Conservation (phyloP, 2,888 invertebrate genomes). For the Pheosia gnoma region DNA sequence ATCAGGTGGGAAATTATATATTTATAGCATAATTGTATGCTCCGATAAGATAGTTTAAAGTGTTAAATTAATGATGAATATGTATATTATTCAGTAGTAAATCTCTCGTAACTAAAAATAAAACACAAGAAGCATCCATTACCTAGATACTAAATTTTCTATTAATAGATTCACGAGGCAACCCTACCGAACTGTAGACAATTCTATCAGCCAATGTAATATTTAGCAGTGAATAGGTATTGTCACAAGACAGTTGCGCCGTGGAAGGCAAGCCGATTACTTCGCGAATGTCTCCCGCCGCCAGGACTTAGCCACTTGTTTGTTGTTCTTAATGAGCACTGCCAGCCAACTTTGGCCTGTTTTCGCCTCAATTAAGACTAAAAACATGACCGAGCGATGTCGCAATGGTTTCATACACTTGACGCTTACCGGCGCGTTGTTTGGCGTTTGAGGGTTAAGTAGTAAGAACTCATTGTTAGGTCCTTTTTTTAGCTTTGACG, state of each 20-base stretch:
- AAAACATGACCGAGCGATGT: conserved; percentile 75
- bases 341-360: conserved; percentile 77
- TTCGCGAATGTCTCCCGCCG: conserved; percentile 60
- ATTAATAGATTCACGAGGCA: no score
- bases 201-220: conserved; percentile 27
- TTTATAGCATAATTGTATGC: no score
- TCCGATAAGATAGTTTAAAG: no score
- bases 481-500: neutral
- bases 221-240: conserved; percentile 46
- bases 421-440: conserved; percentile 25
- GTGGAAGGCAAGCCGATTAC: conserved; percentile 79
- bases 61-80: no score
- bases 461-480: conserved; percentile 1
- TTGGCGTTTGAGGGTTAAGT: conserved; percentile 8
- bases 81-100: no score
- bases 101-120: no score
- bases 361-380: conserved; percentile 80
- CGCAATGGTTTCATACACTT: conserved; percentile 51
- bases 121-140: no score
- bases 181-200: neutral
- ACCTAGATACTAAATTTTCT: no score
- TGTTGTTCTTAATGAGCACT: conserved; percentile 81
- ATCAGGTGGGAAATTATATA: no score
- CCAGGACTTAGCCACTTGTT: conserved; percentile 77
- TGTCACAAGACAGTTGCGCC: conserved; percentile 47